These are phyloP conservation scores for Pteria penguin DNA, from an alignment of 2,888 invertebrate species.

Conservation along the genomic window DNA sequence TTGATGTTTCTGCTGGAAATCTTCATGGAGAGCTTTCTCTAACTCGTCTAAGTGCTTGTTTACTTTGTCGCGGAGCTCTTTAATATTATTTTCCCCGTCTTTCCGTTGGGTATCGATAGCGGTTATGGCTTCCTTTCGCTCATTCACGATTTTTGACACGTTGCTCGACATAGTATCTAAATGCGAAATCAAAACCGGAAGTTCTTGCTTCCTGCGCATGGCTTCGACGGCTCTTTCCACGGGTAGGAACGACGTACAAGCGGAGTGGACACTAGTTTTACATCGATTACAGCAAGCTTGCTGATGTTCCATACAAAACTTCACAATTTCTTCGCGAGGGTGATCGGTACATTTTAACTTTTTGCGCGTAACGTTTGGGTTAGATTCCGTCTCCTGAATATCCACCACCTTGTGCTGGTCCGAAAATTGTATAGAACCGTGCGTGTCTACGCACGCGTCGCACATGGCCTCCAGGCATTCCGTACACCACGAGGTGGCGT, in stretches of 20 bases:
- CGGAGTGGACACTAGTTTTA: slow-evolving; percentile 51
- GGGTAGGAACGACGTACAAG: slow-evolving; percentile 52
- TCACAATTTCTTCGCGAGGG: slow-evolving; percentile 49
- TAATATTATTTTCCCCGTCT: slow-evolving; percentile 15
- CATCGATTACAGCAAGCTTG: slow-evolving; percentile 54
- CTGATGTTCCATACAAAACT: slow-evolving; percentile 58
- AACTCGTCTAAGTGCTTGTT: slow-evolving; percentile 29
- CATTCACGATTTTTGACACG: slow-evolving; percentile 42
- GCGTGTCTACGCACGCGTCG: slow-evolving; percentile 54
- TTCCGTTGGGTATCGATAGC: slow-evolving; percentile 18
- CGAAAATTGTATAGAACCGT: slow-evolving; percentile 56
- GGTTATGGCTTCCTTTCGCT: slow-evolving; percentile 25
- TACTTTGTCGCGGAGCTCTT: slow-evolving; percentile 15
- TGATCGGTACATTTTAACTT: slow-evolving; percentile 51
- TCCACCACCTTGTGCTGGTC: slow-evolving; percentile 51
- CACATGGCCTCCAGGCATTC: slow-evolving; percentile 57
- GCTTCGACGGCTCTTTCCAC: slow-evolving; percentile 39
- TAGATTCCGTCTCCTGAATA: slow-evolving; percentile 51
- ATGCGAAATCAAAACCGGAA: slow-evolving; percentile 14
- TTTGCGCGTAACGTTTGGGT: slow-evolving; percentile 50
- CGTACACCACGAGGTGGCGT: slow-evolving; percentile 55
- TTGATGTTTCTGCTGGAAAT: slow-evolving; percentile 21
- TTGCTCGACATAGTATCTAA: slow-evolving; percentile 35
- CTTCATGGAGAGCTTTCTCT: slow-evolving; percentile 19
- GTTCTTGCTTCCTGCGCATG: slow-evolving; percentile 37